These are phyloP conservation scores for Drosophila subsilvestris DNA, from an alignment of 2,888 invertebrate genomes.

Conservation along the genomic window DNA sequence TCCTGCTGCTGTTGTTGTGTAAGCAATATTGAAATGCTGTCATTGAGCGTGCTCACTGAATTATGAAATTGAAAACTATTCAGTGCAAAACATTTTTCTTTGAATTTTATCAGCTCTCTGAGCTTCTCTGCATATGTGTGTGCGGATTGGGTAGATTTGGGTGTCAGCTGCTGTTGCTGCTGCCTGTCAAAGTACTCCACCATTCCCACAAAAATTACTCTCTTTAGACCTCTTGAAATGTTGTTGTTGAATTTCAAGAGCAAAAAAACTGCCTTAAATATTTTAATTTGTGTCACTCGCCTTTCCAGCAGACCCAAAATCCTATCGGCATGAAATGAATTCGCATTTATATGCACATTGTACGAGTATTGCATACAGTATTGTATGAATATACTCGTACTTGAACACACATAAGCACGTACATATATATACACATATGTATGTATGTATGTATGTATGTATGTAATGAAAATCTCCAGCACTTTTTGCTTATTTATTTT, in stretches of 20 bases:
- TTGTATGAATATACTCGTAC: conserved; percentile 6
- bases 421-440: not conserved
- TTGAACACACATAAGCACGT: not conserved
- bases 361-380: conserved; percentile 42
- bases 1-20: conserved; percentile 49
- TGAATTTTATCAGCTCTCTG: conserved; percentile 63
- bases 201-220: not conserved
- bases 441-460: not conserved
- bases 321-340: conserved; percentile 56
- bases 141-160: conserved; percentile 3
- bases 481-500: conserved; percentile 66
- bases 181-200: not conserved
- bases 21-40: conserved; percentile 78
- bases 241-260: conserved; percentile 56
- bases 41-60: conserved; percentile 81
- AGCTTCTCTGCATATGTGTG: conserved; percentile 45
- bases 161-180: not conserved
- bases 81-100: conserved; percentile 73
- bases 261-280: conserved; percentile 61
- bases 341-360: conserved; percentile 70
- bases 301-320: conserved; percentile 36
- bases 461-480: conserved; percentile 41
- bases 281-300: conserved; percentile 61
- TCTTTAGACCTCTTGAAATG: conserved; percentile 29
- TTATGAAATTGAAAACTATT: conserved; percentile 83